Percentiles rank a stretch among this genome's conserved stretches.
Evolutionary conservation across 92 coral and sea anemone species (phyloP).

Genomic region (Epizoanthus fatuus): DNA sequence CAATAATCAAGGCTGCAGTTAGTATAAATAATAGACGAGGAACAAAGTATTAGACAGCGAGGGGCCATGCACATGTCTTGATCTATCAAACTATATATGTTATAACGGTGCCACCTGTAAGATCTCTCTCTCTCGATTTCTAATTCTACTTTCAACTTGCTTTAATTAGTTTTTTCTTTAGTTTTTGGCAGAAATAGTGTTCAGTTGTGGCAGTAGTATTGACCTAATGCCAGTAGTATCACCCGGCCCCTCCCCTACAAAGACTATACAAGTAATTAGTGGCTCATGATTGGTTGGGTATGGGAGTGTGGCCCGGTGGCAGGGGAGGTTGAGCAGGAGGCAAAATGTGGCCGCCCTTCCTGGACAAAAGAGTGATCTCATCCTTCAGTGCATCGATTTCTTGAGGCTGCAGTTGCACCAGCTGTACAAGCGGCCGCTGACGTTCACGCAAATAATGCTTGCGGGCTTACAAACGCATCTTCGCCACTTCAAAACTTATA

Average conservation of each 20-base stretch:
- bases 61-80: too few relatives aligned
- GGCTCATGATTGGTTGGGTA: slow-evolving; percentile 82
- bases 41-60: too few relatives aligned
- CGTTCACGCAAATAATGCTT: slow-evolving; percentile 95
- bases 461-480: slow-evolving; percentile 62
- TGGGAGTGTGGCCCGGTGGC: slow-evolving; percentile 98
- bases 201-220: too few relatives aligned
- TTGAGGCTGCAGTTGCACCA: slow-evolving; percentile 98
- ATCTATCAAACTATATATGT: too few relatives aligned
- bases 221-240: neutral
- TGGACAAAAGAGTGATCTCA: slow-evolving; percentile 95
- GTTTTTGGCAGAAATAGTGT: too few relatives aligned
- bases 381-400: slow-evolving; percentile 99
- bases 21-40: too few relatives aligned
- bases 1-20: too few relatives aligned
- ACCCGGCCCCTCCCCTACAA: slow-evolving; percentile 7
- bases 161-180: too few relatives aligned
- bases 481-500: too few relatives aligned
- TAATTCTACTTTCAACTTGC: too few relatives aligned
- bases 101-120: too few relatives aligned
- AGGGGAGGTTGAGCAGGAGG: slow-evolving; percentile 99
- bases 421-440: slow-evolving; percentile 95
- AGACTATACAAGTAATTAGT: neutral
- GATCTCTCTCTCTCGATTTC: too few relatives aligned
- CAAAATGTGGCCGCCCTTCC: slow-evolving; percentile 98